Evolutionary conservation across 1,140 invertebrate species (phyloP).

Genomic region (Orchesella cincta): DNA sequence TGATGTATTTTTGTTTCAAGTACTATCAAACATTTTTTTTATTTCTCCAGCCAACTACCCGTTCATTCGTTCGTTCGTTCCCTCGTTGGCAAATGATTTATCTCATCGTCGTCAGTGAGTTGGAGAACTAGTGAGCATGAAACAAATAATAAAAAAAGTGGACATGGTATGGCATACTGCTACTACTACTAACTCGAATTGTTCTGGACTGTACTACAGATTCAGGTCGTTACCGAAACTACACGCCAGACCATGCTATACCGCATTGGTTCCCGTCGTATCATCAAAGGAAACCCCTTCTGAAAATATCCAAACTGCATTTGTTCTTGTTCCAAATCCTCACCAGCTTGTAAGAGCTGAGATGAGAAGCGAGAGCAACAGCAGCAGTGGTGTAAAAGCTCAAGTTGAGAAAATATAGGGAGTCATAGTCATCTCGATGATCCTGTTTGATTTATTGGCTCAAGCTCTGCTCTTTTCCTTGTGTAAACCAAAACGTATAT

Average conservation of each 20-base stretch:
- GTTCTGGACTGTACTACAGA: no score
- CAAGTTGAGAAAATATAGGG: background rate
- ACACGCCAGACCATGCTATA: no score
- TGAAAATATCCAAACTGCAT: background rate
- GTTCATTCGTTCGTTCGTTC: background rate
- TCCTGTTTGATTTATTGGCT: slow-evolving; percentile 11
- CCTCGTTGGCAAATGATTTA: slow-evolving; percentile 1
- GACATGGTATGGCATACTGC: no score
- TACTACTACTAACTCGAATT: no score
- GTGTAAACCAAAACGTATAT: background rate
- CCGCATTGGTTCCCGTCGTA: no score
- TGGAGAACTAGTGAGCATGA: background rate
- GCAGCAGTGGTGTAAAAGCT: background rate
- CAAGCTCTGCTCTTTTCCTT: background rate
- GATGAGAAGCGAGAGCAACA: no score
- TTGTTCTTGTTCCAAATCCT: background rate
- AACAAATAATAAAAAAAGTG: no score
- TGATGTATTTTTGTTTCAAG: background rate
- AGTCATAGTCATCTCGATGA: background rate
- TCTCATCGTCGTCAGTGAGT: background rate
- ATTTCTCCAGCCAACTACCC: background rate
- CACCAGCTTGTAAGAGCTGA: no score
- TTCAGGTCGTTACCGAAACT: no score
- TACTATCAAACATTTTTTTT: background rate
- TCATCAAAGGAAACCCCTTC: background rate